Base-by-base conservation (phyloP, 2,113 vertebrate species). In the Lethenteron camtschaticum region DNA sequence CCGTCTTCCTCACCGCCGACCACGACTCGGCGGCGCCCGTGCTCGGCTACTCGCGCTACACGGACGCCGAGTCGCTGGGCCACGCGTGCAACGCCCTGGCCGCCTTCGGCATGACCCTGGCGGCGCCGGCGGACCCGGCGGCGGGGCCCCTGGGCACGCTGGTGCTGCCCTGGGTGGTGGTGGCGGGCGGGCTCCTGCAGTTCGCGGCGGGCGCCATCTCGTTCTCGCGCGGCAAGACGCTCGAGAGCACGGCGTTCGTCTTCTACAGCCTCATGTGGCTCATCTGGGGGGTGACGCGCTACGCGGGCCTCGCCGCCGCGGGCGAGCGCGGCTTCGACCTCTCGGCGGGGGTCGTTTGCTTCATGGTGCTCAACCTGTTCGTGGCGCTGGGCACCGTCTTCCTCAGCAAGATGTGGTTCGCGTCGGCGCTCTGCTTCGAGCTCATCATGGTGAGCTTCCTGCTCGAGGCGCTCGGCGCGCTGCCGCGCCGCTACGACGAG, bases 1-100 rank as follows among this genome's bases (percentile, higher is more conserved):
- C 24, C 24, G 24, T 41, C 24, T 41, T 41, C 24, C 24, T 41
- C 24, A 41, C 24, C 3, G 24, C 24, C 24, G 24, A 41, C 2
- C 20, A 20, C 57, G 79, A 82, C 68, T 74, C 75, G 0, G 79
- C 85, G 0, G 20, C 77, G 12, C 88, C 87, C 13, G 79, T 82
- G 75, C 77, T 89, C 24, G 88, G 87, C 8, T 86, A 83, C 58
- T 88, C 88, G 69, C 88, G 82, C 72, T 91, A 88, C 1, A 85
- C 83, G 0, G 83, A 88, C 12, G 85, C 84, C 2, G 85, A 88
- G 24, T 79, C 80, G 7, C 79, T 91, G 4, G 82, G 81, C 70
- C 81, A 84, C 1, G 87, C 81, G 0, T 85, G 84, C 73, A 87
- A 78, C 1, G 78, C 83, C 41, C 77, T 90, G 1, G 85, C 86